A percentile compares a stretch with the other conserved stretches of the same genome.
Evolutionary conservation across 1,140 invertebrate genomes (phyloP).

Genomic region (Hylaeus volcanicus): DNA sequence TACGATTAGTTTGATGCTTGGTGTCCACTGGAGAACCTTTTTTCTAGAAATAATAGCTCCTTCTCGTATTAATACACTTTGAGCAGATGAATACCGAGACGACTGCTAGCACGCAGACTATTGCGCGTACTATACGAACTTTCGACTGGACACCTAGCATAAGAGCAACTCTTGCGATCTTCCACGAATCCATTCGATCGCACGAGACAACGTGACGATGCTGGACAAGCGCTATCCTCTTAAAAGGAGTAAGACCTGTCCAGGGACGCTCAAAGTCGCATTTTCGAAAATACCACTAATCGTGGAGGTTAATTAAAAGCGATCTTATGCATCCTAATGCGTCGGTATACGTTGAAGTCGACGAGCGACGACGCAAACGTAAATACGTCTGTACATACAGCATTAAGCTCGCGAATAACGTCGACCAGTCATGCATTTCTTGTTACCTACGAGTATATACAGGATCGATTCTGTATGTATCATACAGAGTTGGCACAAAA

Average conservation of each 20-base stretch:
- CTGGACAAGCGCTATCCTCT: neutral
- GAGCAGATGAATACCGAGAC: too few species aligned
- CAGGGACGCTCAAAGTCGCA: neutral
- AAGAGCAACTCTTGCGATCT: conserved; percentile 10
- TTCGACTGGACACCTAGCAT: too few species aligned
- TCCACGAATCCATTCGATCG: neutral
- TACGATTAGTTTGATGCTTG: neutral
- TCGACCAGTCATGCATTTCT: conserved; percentile 60
- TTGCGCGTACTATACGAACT: too few species aligned
- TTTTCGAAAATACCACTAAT: conserved; percentile 27
- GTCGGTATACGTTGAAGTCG: neutral
- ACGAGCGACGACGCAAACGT: conserved; percentile 27
- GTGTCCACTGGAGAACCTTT: too few species aligned
- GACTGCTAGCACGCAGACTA: too few species aligned
- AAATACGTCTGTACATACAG: conserved; percentile 57
- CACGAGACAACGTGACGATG: neutral
- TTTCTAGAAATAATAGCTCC: too few species aligned
- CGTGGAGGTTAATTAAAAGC: neutral
- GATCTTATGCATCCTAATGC: conserved; percentile 1
- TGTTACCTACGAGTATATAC: conserved; percentile 37
- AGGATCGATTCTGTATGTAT: conserved; percentile 51
- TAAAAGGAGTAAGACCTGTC: neutral
- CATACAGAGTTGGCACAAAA: conserved; percentile 63
- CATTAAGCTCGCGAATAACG: conserved; percentile 42
- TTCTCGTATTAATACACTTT: too few species aligned